phyloP scores from a whole-genome alignment of 2,888 invertebrate species.

The Tupiocoris notatus region DNA sequence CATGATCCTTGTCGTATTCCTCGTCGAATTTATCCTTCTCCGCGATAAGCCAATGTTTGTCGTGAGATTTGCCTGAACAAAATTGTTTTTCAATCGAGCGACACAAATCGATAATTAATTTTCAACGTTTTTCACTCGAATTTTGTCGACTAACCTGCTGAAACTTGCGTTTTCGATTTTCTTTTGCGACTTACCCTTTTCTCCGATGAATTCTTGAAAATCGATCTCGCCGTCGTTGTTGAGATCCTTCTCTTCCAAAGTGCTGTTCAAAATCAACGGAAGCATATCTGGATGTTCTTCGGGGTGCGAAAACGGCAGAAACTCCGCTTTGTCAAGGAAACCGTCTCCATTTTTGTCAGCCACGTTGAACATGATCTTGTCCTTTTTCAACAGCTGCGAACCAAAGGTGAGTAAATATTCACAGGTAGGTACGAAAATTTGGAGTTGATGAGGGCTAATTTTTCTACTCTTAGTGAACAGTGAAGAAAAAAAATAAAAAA shows the following conservation, averaged over 20 bases:
- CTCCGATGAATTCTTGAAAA: slow-evolving; percentile 80
- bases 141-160: no score
- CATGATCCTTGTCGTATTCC: slow-evolving; percentile 79
- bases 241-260: slow-evolving; percentile 79
- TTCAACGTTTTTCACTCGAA: no score
- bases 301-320: slow-evolving; percentile 86
- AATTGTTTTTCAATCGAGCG: no score
- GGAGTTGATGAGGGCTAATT: no score
- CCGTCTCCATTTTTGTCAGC: slow-evolving; percentile 85
- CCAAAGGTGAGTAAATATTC: neutral
- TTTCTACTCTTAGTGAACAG: no score
- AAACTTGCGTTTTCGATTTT: no score
- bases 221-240: slow-evolving; percentile 81
- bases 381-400: slow-evolving; percentile 69
- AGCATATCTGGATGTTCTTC: slow-evolving; percentile 90
- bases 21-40: slow-evolving; percentile 83
- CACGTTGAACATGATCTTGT: slow-evolving; percentile 78
- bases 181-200: slow-evolving; percentile 61
- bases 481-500: no score
- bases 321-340: slow-evolving; percentile 71
- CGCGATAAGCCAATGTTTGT: slow-evolving; percentile 68
- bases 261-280: slow-evolving; percentile 73
- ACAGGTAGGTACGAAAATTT: no score
- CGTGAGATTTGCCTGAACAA: slow-evolving; percentile 60
- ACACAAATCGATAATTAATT: no score